These are phyloP conservation scores for Agonum fuliginosum DNA, from an alignment of 2,888 invertebrate species.

Conservation along the genomic window DNA sequence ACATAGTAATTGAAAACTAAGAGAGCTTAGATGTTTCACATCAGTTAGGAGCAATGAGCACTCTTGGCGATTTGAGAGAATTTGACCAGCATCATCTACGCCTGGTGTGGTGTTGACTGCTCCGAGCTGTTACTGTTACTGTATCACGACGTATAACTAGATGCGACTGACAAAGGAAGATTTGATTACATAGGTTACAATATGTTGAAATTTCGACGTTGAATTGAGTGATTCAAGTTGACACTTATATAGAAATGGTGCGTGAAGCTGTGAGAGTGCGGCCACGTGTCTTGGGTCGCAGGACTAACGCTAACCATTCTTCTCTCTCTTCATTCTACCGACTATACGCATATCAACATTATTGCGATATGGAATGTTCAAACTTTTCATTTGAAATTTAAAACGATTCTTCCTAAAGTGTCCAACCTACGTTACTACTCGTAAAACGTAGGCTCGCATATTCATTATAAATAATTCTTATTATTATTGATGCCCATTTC, in stretches of 20 bases:
- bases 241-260: conserved; percentile 24
- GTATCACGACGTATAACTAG: not conserved
- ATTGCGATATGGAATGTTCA: conserved; percentile 17
- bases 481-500: conserved; percentile 32
- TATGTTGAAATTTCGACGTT: not conserved
- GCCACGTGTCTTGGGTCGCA: conserved; percentile 7
- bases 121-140: not conserved
- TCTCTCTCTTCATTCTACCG: not conserved
- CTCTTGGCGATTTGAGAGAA: not conserved
- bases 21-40: conserved; percentile 41
- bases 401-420: conserved; percentile 17
- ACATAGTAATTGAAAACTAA: conserved; percentile 26
- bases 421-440: not conserved
- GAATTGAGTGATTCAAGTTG: conserved; percentile 2
- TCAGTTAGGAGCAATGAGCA: not conserved
- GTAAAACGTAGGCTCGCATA: conserved; percentile 32
- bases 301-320: not conserved
- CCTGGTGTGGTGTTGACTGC: not conserved
- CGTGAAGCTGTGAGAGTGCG: conserved; percentile 25
- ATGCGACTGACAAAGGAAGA: conserved; percentile 38
- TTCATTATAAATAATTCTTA: conserved; percentile 30
- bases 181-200: conserved; percentile 41
- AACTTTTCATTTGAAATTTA: conserved; percentile 15
- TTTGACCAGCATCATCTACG: conserved; percentile 17
- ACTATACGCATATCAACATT: not conserved